Conservation (phyloP, 2,888 invertebrate genomes). For the Rhopalosiphum nymphaeae region DNA sequence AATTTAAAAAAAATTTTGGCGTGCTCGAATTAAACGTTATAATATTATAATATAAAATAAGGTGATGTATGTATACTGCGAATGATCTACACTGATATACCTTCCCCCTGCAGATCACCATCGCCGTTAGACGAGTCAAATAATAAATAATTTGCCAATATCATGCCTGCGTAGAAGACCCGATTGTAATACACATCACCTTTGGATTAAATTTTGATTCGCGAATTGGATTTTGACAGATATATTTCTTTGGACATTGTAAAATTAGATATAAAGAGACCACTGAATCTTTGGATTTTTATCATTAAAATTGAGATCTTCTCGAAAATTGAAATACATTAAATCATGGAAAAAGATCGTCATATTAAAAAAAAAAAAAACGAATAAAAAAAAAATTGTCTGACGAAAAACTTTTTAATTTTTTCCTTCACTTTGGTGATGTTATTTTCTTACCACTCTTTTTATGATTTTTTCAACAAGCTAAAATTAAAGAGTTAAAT, state of each 20-base stretch:
- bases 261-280: constrained; percentile 59
- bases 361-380: constrained; percentile 31
- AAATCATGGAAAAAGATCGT: constrained; percentile 28
- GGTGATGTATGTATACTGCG: not conserved
- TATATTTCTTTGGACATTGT: constrained; percentile 53
- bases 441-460: constrained; percentile 22
- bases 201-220: constrained; percentile 33
- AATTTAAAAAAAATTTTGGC: constrained; percentile 15
- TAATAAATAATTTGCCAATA: not conserved
- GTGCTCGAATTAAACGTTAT: not conserved
- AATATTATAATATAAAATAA: not conserved
- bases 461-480: constrained; percentile 41
- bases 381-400: constrained; percentile 25
- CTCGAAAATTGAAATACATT: constrained; percentile 54
- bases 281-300: constrained; percentile 64
- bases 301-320: constrained; percentile 60
- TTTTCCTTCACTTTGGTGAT: constrained; percentile 42
- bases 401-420: not conserved
- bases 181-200: constrained; percentile 8
- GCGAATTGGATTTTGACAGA: constrained; percentile 23
- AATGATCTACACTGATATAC: not conserved
- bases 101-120: not conserved
- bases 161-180: not conserved
- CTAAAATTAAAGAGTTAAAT: constrained; percentile 56
- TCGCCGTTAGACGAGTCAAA: not conserved